phyloP scores from a whole-genome alignment of 2,797 vertebrate genomes.

The Austrolebias charrua region DNA sequence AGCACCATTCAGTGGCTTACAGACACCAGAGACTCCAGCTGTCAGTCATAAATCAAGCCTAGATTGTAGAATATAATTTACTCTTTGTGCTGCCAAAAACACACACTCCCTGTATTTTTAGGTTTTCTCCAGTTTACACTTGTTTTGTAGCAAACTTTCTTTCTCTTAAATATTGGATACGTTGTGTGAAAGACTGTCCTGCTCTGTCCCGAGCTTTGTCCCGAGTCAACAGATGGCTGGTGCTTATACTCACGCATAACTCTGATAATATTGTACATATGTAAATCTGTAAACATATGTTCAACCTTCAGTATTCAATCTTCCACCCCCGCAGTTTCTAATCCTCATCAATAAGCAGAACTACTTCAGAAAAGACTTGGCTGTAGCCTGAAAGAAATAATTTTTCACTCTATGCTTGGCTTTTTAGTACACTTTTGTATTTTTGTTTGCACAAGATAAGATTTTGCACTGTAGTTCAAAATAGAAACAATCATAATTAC shows the following conservation, averaged over 20 bases:
- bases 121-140: constrained; percentile 20
- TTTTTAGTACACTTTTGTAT: neutral
- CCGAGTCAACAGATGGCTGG: constrained; percentile 63
- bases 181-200: constrained; percentile 32
- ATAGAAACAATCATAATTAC: neutral
- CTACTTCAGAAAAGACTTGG: constrained; percentile 30
- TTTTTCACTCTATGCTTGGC: neutral
- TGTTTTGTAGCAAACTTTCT: constrained; percentile 6
- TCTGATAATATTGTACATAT: constrained; percentile 57
- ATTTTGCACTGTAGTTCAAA: neutral
- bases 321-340: constrained; percentile 46
- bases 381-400: constrained; percentile 18
- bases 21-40: constrained; percentile 33
- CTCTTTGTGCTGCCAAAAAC: neutral
- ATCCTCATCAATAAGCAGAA: constrained; percentile 48
- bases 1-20: constrained; percentile 23
- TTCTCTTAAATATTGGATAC: constrained; percentile 17
- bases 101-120: constrained; percentile 30
- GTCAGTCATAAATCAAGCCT: constrained; percentile 50
- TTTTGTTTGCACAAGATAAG: no score
- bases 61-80: constrained; percentile 36
- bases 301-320: constrained; percentile 41
- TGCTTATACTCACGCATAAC: constrained; percentile 38
- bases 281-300: constrained; percentile 69
- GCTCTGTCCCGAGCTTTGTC: constrained; percentile 43